Evolutionary conservation across 2,797 vertebrate genomes (phyloP).

Genomic region (Crenichthys baileyi): DNA sequence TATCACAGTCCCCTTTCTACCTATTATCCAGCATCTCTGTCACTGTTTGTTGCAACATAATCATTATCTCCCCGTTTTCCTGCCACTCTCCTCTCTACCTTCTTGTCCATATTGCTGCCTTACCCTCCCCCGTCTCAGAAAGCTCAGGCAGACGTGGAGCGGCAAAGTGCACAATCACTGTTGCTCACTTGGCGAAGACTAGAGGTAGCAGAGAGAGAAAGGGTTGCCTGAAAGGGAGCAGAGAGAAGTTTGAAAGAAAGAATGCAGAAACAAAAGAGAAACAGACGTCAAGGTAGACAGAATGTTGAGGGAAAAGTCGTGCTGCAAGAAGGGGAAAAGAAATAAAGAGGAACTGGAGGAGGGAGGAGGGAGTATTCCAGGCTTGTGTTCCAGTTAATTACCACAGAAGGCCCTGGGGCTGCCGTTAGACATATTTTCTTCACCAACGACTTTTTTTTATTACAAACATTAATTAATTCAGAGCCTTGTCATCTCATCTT

Average conservation of each 20-base stretch:
- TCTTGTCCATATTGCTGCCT: slow-evolving; percentile 39
- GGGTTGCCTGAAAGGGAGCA: slow-evolving; percentile 1
- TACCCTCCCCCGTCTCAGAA: slow-evolving; percentile 53
- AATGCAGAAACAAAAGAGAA: slow-evolving; percentile 25
- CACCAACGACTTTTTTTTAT: slow-evolving; percentile 66
- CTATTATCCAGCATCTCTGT: slow-evolving; percentile 25
- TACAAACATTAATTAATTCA: slow-evolving; percentile 84
- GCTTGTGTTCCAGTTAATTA: slow-evolving; percentile 81
- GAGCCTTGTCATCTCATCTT: slow-evolving; percentile 80
- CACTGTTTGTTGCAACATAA: slow-evolving; percentile 44
- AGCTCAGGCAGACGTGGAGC: slow-evolving; percentile 52
- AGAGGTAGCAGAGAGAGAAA: slow-evolving; percentile 38
- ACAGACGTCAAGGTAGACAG: slow-evolving; percentile 54
- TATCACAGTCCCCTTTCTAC: slow-evolving; percentile 32
- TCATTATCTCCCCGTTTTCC: slow-evolving; percentile 57
- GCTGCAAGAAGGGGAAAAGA: slow-evolving; percentile 42
- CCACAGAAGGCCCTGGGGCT: slow-evolving; percentile 75
- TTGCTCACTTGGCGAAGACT: slow-evolving; percentile 57
- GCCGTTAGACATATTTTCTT: slow-evolving; percentile 82
- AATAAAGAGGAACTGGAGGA: slow-evolving; percentile 34
- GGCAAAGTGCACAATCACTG: slow-evolving; percentile 69
- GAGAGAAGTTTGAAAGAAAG: slow-evolving; percentile 27
- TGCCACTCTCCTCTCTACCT: slow-evolving; percentile 37
- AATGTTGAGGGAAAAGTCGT: slow-evolving; percentile 52
- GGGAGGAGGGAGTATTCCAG: slow-evolving; percentile 64